Percentiles rank a stretch among this genome's conserved stretches.
These are phyloP conservation scores for Datnioides undecimradiatus DNA, from an alignment of 2,113 vertebrate genomes.

Conservation along the genomic window DNA sequence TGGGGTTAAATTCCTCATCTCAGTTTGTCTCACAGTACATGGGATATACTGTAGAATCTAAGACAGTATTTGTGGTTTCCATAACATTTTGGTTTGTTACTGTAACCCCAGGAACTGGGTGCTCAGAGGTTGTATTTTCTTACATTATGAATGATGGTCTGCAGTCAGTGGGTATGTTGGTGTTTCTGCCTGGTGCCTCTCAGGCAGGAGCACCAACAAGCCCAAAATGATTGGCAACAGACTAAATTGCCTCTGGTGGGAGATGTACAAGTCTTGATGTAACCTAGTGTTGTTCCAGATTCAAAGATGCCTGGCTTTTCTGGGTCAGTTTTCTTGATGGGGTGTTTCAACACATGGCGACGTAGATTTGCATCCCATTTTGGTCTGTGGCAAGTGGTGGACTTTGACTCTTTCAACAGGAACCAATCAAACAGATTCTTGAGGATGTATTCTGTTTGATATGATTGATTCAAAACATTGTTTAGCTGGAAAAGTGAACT, in stretches of 20 bases:
- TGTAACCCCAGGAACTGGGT: background rate
- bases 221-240: slow-evolving; percentile 28
- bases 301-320: slow-evolving; percentile 36
- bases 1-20: background rate
- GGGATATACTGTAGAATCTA: background rate
- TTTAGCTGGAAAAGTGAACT: slow-evolving; percentile 47
- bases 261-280: slow-evolving; percentile 15
- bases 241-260: background rate
- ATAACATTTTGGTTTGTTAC: slow-evolving; percentile 1
- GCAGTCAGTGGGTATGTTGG: background rate
- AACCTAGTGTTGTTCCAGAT: background rate
- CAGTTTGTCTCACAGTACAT: background rate
- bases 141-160: slow-evolving; percentile 30
- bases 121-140: slow-evolving; percentile 12
- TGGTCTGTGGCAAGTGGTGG: slow-evolving; percentile 35
- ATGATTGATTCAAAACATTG: slow-evolving; percentile 48
- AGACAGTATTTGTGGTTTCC: slow-evolving; percentile 12
- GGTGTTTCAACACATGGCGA: slow-evolving; percentile 48
- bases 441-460: slow-evolving; percentile 37
- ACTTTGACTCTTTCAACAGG: slow-evolving; percentile 44
- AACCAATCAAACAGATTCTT: slow-evolving; percentile 15
- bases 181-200: background rate
- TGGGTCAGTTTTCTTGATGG: slow-evolving; percentile 15
- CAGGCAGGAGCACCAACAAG: slow-evolving; percentile 22
- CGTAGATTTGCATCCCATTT: slow-evolving; percentile 36